phyloP scores from a whole-genome alignment of 2,888 invertebrate genomes.

The Slavum lentiscoides region DNA sequence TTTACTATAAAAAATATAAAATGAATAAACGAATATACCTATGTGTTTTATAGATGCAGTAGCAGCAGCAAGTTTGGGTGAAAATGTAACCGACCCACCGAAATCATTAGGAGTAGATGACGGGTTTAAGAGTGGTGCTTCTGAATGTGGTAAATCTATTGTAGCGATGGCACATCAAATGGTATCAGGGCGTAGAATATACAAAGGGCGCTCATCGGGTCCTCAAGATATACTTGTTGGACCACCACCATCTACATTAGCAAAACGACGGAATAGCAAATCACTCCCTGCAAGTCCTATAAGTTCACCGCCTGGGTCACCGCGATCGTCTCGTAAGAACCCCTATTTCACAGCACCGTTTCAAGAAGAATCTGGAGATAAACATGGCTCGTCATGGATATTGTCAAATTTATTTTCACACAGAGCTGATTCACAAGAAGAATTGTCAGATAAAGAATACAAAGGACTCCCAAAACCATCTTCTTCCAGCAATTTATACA shows the following conservation, averaged over 20 bases:
- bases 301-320: constrained; percentile 69
- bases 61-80: constrained; percentile 49
- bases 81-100: constrained; percentile 54
- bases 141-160: constrained; percentile 68
- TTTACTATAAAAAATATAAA: no score
- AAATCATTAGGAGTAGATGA: constrained; percentile 71
- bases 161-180: constrained; percentile 67
- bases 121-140: constrained; percentile 65
- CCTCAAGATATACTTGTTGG: constrained; percentile 36
- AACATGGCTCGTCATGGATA: constrained; percentile 41
- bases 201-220: constrained; percentile 47
- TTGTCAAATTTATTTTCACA: constrained; percentile 45
- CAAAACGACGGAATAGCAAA: constrained; percentile 68
- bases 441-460: constrained; percentile 45
- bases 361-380: constrained; percentile 47
- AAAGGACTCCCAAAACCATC: constrained; percentile 44
- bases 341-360: constrained; percentile 65
- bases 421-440: constrained; percentile 48
- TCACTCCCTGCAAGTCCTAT: constrained; percentile 73
- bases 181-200: constrained; percentile 61
- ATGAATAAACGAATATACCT: background rate
- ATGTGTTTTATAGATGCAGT: constrained; percentile 33
- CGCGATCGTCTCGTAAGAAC: constrained; percentile 66
- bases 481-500: constrained; percentile 55
- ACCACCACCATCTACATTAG: constrained; percentile 29